These are phyloP conservation scores for Eolophus roseicapilla DNA, from an alignment of 2,113 vertebrate genomes.

Conservation along the genomic window DNA sequence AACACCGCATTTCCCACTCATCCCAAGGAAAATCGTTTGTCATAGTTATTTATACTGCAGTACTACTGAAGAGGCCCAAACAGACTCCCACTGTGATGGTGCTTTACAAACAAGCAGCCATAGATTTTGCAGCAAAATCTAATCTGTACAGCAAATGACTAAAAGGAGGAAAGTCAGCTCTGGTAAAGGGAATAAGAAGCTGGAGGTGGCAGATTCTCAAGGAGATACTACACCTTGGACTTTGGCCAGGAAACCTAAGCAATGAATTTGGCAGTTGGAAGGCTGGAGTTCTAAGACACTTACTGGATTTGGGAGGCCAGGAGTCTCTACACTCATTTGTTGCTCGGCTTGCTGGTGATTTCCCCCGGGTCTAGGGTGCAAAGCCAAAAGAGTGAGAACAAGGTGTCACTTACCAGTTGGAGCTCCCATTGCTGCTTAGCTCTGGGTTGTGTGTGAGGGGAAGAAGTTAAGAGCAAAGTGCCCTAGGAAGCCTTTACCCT, in stretches of 20 bases:
- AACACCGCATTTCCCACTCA: not conserved
- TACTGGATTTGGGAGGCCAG: slow-evolving; percentile 88
- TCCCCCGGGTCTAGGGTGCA: slow-evolving; percentile 79
- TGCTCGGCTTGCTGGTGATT: slow-evolving; percentile 79
- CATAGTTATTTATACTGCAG: not conserved
- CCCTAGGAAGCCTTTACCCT: slow-evolving; percentile 57
- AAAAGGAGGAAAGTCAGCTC: not conserved
- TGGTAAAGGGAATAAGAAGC: not conserved
- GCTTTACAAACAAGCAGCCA: not conserved
- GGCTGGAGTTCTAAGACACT: slow-evolving; percentile 44
- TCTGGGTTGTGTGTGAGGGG: not conserved
- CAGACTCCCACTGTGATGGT: not conserved
- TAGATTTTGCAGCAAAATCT: not conserved
- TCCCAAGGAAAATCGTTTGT: not conserved
- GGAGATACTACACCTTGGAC: not conserved
- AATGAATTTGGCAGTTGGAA: no score
- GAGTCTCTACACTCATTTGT: slow-evolving; percentile 79
- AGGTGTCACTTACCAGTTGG: fast-evolving
- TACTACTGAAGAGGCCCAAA: not conserved
- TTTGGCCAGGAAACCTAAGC: not conserved
- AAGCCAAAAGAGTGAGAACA: not conserved
- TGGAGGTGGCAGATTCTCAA: not conserved
- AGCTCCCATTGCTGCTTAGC: not conserved
- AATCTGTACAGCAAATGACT: not conserved
- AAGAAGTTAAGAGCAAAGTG: not conserved